phyloP scores from a whole-genome alignment of 2,113 vertebrate species.

The Oncorhynchus nerka region DNA sequence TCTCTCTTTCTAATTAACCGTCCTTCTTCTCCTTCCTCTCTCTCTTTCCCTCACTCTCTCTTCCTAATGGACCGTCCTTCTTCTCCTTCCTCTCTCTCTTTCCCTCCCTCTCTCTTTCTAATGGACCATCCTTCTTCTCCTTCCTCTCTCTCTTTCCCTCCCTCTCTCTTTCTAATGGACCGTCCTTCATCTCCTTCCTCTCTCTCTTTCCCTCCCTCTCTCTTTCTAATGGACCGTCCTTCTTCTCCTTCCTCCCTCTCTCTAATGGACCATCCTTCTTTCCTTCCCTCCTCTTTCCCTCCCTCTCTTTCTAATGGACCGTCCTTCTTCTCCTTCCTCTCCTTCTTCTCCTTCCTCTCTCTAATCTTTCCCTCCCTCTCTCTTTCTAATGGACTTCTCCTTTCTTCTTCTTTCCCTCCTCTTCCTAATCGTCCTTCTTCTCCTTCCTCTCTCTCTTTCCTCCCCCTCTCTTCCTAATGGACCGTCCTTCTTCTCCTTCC shows the following conservation, averaged over 20 bases:
- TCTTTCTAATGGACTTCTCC: no score
- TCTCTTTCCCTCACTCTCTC: neutral
- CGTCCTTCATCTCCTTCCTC: no score
- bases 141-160: neutral
- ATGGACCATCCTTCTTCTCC: no score
- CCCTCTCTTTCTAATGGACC: neutral
- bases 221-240: no score
- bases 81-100: neutral
- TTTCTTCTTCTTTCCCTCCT: neutral
- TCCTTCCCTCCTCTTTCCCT: no score
- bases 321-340: neutral
- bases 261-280: no score
- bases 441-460: neutral
- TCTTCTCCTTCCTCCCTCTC: neutral
- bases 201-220: neutral
- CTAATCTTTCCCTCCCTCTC: neutral
- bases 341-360: neutral
- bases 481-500: slow-evolving; percentile 1
- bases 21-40: neutral
- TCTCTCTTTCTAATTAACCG: no score
- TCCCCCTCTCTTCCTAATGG: slow-evolving; percentile 44
- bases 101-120: neutral
- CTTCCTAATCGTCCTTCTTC: no score
- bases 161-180: neutral
- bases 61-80: no score